Evolutionary conservation across 35 echinoderm and acorn worm species (phyloP), one percentile per base, ranked within the genome.

Genomic region (Lytechinus pictus): DNA sequence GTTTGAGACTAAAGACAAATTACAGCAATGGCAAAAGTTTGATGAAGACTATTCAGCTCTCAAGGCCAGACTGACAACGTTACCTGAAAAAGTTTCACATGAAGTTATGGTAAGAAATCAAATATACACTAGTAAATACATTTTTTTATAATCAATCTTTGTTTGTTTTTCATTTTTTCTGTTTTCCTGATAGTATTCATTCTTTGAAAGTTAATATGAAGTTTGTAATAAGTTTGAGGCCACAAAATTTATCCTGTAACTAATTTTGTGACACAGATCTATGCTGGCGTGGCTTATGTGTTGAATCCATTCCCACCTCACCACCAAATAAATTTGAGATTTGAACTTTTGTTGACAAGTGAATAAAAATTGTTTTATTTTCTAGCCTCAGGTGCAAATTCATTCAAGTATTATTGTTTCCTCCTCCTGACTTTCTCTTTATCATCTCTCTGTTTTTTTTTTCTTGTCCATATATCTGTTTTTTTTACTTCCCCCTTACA

Each of bases 11-110:
- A 54, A 86, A 28, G 88, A 27, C 19, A 96, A 89, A 27, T 71
- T 96, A 21, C 56, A 95, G 86, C 95, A 96, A 28, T 97, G 97
- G 97, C 94, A 95, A 96, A 97, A 97, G 28, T 99, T 97, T 95
- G 95, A 95, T 90, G 95, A 97, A 57, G 98, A 99, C 86, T 98
- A 98, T 33, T 87, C 72, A 27, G 95, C 95, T 56, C 94, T 99
- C 13, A 94, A 98, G 55, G 86, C 96, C 8, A 97, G 96, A 92
- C 61, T 99, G 19, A 54, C 95, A 61, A 95, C 97, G 6, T 95
- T 99, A 57, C 98, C 98, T 4, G 95, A 99, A 51, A 98, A 99
- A 97, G 98, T 99, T 6, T 94, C 96, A 27, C 96, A 99, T 87
- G 57, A 96, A 60, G 95, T 98, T 33, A 99, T 99, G 98, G 98